Evolutionary conservation across 2,888 invertebrate genomes (phyloP), one percentile per base, ranked within the genome.

Genomic region (Opisthograptis luteolata): DNA sequence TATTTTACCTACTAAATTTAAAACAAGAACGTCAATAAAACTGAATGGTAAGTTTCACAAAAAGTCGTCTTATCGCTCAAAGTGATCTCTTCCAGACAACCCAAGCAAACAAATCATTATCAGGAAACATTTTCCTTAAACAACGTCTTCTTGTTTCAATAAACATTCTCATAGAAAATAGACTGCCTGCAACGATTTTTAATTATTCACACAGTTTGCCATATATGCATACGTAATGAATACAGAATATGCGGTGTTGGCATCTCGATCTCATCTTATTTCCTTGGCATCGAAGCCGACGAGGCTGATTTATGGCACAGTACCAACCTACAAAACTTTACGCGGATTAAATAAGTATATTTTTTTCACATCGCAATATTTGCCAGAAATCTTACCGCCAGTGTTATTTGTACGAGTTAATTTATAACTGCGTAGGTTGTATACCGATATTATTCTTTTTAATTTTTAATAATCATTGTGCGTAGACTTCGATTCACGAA

Each of bases 251-350:
- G 70, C 77, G 70, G 64, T 78, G 83, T 81, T 88, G 89, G 88
- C 88, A 88, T 84, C 84, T 80, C 85, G 80, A 82, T 85, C 81
- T 81, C 83, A 82, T 87, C 86, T 88, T 87, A 83, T 88, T 87
- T 84, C 84, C 78, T 89, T 89, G 89, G 89, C 89, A 87, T 89
- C 88, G 85, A 80, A 74, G 69, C 79, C 67, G 81, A 82, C 84
- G 78, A 80, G 64, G 56, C 75, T 84, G 86, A 89, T 87, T 87
- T 88, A 89, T 82, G 35, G 45, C 65, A 53, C 60, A 68, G 73
- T 78, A 78, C 84, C 86, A 88, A 86, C 88, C 87, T 87, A 89
- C 85, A 81, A 84, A 88, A 88, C 76, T 87, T 50, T 45, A 15
- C 44, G 20, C 73, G 79, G 79, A 87, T 88, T 87, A 87, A 87